These are phyloP conservation scores for Steatocranus sp. DNA, from an alignment of 2,797 vertebrate genomes.

Conservation along the genomic window DNA sequence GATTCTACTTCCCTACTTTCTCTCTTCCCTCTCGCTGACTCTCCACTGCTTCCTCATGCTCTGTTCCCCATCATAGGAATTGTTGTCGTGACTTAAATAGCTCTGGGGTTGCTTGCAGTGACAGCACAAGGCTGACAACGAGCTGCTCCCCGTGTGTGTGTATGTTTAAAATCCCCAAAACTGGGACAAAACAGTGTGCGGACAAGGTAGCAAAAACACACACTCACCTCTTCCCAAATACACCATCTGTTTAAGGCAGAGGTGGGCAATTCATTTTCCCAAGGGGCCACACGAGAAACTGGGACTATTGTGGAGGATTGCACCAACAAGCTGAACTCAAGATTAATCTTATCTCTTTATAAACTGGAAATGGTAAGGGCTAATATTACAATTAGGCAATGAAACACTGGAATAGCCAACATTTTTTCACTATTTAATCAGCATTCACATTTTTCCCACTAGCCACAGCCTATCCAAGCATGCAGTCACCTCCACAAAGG, in stretches of 20 bases:
- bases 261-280: not conserved
- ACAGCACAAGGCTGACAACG: not conserved
- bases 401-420: not conserved
- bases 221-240: not conserved
- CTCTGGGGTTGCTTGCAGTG: slow-evolving; percentile 26
- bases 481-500: not conserved
- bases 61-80: slow-evolving; percentile 17
- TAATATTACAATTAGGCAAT: not conserved
- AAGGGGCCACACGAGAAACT: not conserved
- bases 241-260: not conserved
- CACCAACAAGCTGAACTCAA: not conserved
- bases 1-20: not conserved
- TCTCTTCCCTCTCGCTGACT: not conserved
- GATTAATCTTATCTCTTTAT: not conserved
- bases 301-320: not conserved
- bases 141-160: not conserved
- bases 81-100: slow-evolving; percentile 37
- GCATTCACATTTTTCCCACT: not conserved
- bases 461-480: not conserved
- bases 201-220: not conserved
- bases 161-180: slow-evolving; percentile 17
- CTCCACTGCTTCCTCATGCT: slow-evolving; percentile 6
- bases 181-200: slow-evolving; percentile 4
- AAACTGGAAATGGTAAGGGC: not conserved
- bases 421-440: not conserved